These are phyloP conservation scores for Merodon equestris DNA, from an alignment of 2,888 invertebrate species.

Conservation along the genomic window DNA sequence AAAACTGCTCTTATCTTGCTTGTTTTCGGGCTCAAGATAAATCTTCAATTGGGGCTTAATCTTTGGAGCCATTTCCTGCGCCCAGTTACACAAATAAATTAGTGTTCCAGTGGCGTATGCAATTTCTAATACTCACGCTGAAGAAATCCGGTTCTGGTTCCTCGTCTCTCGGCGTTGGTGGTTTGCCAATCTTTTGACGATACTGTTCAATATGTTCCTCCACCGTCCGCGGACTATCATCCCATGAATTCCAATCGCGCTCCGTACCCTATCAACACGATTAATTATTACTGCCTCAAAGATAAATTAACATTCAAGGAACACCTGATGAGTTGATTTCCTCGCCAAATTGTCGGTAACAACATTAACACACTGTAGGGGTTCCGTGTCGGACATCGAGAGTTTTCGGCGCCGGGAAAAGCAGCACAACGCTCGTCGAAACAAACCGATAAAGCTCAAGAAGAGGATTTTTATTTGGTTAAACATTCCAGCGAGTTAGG, in stretches of 20 bases:
- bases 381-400: slow-evolving; percentile 80
- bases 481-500: slow-evolving; percentile 75
- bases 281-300: background rate
- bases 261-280: slow-evolving; percentile 69
- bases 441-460: slow-evolving; percentile 80
- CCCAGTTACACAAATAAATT: too few species aligned
- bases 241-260: slow-evolving; percentile 83
- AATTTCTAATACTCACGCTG: slow-evolving; percentile 76
- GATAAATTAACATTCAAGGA: background rate
- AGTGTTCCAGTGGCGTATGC: background rate
- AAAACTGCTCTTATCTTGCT: slow-evolving; percentile 74
- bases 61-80: slow-evolving; percentile 82
- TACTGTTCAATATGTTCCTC: slow-evolving; percentile 84
- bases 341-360: slow-evolving; percentile 75
- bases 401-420: slow-evolving; percentile 80
- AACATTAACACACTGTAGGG: slow-evolving; percentile 81
- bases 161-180: slow-evolving; percentile 77
- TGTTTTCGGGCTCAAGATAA: slow-evolving; percentile 78
- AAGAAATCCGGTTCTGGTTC: slow-evolving; percentile 81
- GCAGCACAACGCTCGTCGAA: slow-evolving; percentile 83
- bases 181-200: slow-evolving; percentile 80
- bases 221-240: slow-evolving; percentile 80
- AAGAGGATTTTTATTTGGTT: slow-evolving; percentile 81
- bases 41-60: slow-evolving; percentile 82
- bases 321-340: slow-evolving; percentile 50